Evolutionary conservation across 2,888 invertebrate species (phyloP), one percentile per base, ranked within the genome.

Genomic region (Tribolium freemani): DNA sequence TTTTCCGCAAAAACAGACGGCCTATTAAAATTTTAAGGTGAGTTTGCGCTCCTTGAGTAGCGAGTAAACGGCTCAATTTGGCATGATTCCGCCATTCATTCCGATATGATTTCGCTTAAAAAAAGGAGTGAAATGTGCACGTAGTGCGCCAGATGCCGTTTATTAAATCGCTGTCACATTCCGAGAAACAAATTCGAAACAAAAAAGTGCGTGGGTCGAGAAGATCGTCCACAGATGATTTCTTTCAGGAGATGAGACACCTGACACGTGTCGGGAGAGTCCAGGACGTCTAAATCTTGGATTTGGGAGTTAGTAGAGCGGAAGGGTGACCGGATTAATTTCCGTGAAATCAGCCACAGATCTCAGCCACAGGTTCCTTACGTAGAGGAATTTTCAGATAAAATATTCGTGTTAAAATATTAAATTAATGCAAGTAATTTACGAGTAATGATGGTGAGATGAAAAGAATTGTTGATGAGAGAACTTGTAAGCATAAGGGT

Each of bases 71-170:
- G 38, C 50, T 63, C 63, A 63, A 63, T 63, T 48, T 61, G 63
- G 51, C 63, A 63, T 63, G 63, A 21, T 48, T 31, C 50, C 5
- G 13, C 61, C 61, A 31, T 61, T 61, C 16, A 61, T 61, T 61
- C 31, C 38, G 30, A 63, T 50, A 63, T 50, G 48, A 48, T 51
- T 31, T 30, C 63, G 13, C 31, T 48, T 50, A 63, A 63, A 63
- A 38, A 63, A 63, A 50, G 31, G 51, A 1, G 21, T 45, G 63
- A 64, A 64, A 64, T 53, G 53, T 54, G 0, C 63, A 50, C 63
- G 50, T 63, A 50, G 13, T n/a, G 63, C 63, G 63, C 63, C 63
- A 63, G 63, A 63, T 63, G 63, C 31, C 63, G 63, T 63, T 63
- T 63, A 63, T 63, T 63, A 63, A 63, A 63, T 51, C 30, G 51